Evolutionary conservation across 2,888 invertebrate species (phyloP), one percentile per base, ranked within the genome.

Genomic region (Podabrus alpinus): DNA sequence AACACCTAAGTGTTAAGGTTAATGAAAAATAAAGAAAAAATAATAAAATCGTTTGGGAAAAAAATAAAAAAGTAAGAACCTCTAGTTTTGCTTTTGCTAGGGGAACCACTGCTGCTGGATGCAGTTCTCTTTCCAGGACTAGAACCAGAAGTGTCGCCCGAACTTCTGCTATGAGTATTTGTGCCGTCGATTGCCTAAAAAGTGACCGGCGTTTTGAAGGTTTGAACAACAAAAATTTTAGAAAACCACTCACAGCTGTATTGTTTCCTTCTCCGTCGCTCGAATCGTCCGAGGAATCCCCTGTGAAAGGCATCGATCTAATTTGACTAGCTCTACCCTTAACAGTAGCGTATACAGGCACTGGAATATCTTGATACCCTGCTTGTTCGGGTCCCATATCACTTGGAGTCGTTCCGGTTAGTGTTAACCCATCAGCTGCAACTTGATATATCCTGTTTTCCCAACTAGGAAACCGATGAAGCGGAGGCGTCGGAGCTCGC

Each of bases 261-360:
- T 88, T 88, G 77, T 88, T 88, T 71, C 88, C 95, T 86, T 97
- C 97, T 24, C 97, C 97, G 84, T 97, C 97, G 10, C 97, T 97
- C 1, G 97, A 97, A 85, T 98, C 97, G 84, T 96, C 96, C 0
- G 96, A 96, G 4, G 97, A 97, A 82, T 98, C 97, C 2, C 97
- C 97, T 15, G 95, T 96, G 86, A 98, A 97, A 9, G 97, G 97
- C 92, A 97, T 96, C 64, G 97, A 97, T 81, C 97, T 91, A 82
- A 98, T 98, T 89, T 97, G 97, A 87, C 97, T 97, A 79, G 97
- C 97, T 83, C 97, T 92, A 88, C 96, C 98, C 90, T 97, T 97
- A 60, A 98, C 96, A 68, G 97, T 97, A 69, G 98, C 97, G 88
- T 97, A 98, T 21, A 98, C 97, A 71, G 97, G 98, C 81, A 97